A percentile compares a stretch with the other conserved stretches of the same genome.
phyloP scores from a whole-genome alignment of 2,888 invertebrate species.

The Platycheirus rosarum region DNA sequence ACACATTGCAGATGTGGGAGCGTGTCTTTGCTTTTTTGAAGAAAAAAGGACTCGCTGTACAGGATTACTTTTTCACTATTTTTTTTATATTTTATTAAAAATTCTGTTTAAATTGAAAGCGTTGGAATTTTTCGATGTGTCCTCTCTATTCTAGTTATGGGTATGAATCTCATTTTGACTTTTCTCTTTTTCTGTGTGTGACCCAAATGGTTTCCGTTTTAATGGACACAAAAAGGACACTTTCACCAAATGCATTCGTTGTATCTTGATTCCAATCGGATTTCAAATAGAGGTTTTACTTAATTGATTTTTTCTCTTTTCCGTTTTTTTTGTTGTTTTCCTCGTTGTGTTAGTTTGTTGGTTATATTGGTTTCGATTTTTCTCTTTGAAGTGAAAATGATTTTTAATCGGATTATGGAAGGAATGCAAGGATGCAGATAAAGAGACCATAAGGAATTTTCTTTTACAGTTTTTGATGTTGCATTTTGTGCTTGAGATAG shows the following conservation, averaged over 20 bases:
- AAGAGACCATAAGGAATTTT: too few species aligned
- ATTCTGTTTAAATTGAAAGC: neutral
- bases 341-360: neutral
- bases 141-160: neutral
- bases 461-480: too few species aligned
- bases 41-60: neutral
- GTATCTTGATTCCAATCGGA: constrained; percentile 57
- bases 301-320: constrained; percentile 70
- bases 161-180: neutral
- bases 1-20: constrained; percentile 41
- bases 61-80: neutral
- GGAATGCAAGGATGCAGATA: constrained; percentile 28
- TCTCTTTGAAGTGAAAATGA: constrained; percentile 13
- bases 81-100: neutral
- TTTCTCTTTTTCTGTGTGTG: neutral
- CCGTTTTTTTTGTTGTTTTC: constrained; percentile 12
- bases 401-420: constrained; percentile 39
- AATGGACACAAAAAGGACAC: constrained; percentile 35
- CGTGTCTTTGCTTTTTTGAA: neutral
- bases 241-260: constrained; percentile 21
- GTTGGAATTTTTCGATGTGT: neutral
- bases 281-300: constrained; percentile 39
- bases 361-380: neutral
- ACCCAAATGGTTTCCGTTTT: constrained; percentile 27
- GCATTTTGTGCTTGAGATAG: too few species aligned